Evolutionary conservation across 2,888 invertebrate species (phyloP), one percentile per base, ranked within the genome.

Genomic region (Tenthredo distinguenda): DNA sequence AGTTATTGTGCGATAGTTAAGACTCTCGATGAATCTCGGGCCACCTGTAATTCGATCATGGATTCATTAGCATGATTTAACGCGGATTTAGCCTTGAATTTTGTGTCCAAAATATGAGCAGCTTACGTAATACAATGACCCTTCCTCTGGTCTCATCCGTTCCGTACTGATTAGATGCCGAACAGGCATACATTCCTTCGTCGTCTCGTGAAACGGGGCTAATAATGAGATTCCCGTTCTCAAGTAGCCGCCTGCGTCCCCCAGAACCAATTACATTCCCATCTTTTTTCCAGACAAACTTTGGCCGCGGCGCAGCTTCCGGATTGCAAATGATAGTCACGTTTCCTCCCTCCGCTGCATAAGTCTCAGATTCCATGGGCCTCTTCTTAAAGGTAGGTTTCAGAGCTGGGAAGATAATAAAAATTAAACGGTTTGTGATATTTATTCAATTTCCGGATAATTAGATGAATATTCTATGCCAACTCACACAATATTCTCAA

Each of bases 291-390:
- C 99, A 99, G 58, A 96, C 95, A 91, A 98, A 98, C 88, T 96
- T 96, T 0, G 99, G 98, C 89, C 96, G 95, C 0, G 99, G 99
- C 0, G 99, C 98, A 18, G 99, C 99, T 94, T 99, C 99, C 0
- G 99, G 99, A 91, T 97, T 96, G 92, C 99, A 99, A 84, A 96
- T 95, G 84, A 99, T 96, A 0, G 99, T 98, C 0, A 98, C 97
- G 93, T 98, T 99, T 18, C 98, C 98, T 88, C 97, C 97, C 92
- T 98, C 97, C 1, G 98, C 98, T 0, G 98, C 99, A 93, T 98
- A 98, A 5, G 97, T 97, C 94, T 98, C 98, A 0, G 97, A 95
- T 92, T 98, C 98, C 37, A 99, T 93, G 0, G 99, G 99, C 62
- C 95, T 95, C 92, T 99, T 99, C 90, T 97, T 97, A 92, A 99